A percentile compares a stretch with the other conserved stretches of the same genome.
Evolutionary conservation across 2,888 invertebrate genomes (phyloP).

Genomic region (Ormyrus pomaceus): DNA sequence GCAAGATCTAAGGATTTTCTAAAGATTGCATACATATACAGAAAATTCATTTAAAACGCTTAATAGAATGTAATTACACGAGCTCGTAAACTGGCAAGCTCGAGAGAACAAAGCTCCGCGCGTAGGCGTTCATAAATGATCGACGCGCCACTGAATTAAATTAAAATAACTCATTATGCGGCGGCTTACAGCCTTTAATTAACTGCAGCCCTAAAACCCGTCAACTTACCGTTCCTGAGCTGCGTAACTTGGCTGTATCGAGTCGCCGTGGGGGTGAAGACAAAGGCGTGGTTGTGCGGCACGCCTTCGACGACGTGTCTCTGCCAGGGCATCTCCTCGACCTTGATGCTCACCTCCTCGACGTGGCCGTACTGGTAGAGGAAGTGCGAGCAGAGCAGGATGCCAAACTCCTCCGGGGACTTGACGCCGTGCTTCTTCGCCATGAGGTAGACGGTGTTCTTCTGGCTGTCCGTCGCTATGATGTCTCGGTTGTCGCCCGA

Average conservation of each 20-base stretch:
- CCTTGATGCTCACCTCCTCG: conserved; percentile 81
- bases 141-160: too few species aligned
- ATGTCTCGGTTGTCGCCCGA: conserved; percentile 87
- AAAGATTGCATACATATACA: too few species aligned
- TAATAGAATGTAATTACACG: too few species aligned
- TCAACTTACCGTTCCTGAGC: conserved; percentile 80
- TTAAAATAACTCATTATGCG: too few species aligned
- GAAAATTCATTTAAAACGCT: too few species aligned
- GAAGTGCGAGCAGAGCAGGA: conserved; percentile 85
- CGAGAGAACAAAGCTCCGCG: too few species aligned
- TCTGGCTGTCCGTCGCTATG: conserved; percentile 89
- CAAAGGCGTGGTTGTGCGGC: conserved; percentile 86
- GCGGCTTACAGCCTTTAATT: too few species aligned
- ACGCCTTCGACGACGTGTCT: conserved; percentile 78
- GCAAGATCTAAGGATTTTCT: too few species aligned
- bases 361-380: conserved; percentile 86
- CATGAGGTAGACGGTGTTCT: conserved; percentile 87
- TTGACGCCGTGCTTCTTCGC: conserved; percentile 87
- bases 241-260: conserved; percentile 84
- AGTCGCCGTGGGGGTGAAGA: conserved; percentile 82
- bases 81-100: too few species aligned
- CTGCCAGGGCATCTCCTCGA: conserved; percentile 88
- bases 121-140: too few species aligned
- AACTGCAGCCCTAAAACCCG: too few species aligned
- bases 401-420: conserved; percentile 86